These are phyloP conservation scores for Drosophila obscura DNA, from an alignment of 1,140 invertebrate genomes.

Conservation along the genomic window DNA sequence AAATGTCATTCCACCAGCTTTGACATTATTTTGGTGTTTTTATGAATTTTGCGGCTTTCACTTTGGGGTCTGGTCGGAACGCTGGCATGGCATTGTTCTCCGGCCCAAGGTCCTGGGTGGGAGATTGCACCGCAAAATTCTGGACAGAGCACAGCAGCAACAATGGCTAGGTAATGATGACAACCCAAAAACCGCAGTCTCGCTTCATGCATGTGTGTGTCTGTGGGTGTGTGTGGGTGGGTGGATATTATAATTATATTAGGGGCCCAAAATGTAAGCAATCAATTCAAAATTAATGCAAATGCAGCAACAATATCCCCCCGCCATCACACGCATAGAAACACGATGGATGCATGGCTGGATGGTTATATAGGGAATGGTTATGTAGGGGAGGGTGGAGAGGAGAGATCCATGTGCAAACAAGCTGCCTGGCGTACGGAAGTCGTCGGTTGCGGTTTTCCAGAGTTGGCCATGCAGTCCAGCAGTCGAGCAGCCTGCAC, in stretches of 20 bases:
- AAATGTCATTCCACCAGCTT: not conserved
- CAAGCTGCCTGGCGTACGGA: slow-evolving; percentile 75
- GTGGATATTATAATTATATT: slow-evolving; percentile 79
- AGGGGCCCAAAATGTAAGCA: slow-evolving; percentile 77
- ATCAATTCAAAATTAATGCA: slow-evolving; percentile 82
- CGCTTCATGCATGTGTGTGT: slow-evolving; percentile 13
- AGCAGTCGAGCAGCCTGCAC: not conserved
- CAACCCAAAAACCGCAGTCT: slow-evolving; percentile 69
- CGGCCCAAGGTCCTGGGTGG: slow-evolving; percentile 45
- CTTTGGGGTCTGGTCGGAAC: slow-evolving; percentile 34
- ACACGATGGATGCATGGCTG: slow-evolving; percentile 14
- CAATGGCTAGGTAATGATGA: slow-evolving; percentile 77
- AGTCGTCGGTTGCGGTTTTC: slow-evolving; percentile 78
- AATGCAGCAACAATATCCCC: slow-evolving; percentile 74
- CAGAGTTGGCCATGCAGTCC: slow-evolving; percentile 52
- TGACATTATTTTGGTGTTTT: slow-evolving; percentile 44
- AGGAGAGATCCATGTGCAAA: slow-evolving; percentile 43
- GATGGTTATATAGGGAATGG: slow-evolving; percentile 14
- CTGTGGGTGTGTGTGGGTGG: slow-evolving; percentile 1
- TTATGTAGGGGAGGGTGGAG: no score
- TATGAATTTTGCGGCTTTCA: slow-evolving; percentile 42
- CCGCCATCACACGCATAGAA: slow-evolving; percentile 6
- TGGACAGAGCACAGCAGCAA: slow-evolving; percentile 52
- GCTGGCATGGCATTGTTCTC: slow-evolving; percentile 24
- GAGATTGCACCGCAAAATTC: slow-evolving; percentile 61